These are phyloP conservation scores for Agapornis canus DNA, from an alignment of 2,797 vertebrate genomes.

Conservation along the genomic window DNA sequence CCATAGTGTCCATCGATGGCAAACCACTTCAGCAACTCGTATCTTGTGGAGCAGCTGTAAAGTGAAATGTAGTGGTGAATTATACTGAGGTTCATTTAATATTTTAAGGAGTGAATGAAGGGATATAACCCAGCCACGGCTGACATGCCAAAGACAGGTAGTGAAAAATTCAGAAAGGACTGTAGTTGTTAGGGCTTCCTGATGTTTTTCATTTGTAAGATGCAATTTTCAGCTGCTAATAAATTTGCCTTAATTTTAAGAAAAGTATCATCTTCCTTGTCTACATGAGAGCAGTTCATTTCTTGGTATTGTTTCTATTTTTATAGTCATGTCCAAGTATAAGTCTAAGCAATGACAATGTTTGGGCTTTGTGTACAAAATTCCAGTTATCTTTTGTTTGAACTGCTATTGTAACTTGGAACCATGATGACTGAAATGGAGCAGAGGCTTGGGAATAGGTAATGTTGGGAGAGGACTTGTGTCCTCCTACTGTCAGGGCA, in stretches of 20 bases:
- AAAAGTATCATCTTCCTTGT: not conserved
- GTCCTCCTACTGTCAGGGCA: not conserved
- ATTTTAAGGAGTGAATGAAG: not conserved
- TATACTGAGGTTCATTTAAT: not conserved
- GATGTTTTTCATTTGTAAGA: not conserved
- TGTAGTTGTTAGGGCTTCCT: not conserved
- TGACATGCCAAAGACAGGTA: not conserved
- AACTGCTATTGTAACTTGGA: not conserved
- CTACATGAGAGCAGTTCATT: not conserved
- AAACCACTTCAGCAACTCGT: slow-evolving; percentile 84
- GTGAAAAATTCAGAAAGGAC: not conserved
- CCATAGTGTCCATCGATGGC: slow-evolving; percentile 83
- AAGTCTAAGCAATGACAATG: not conserved
- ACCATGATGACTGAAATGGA: not conserved
- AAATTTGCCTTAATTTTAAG: not conserved
- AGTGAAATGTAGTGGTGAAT: not conserved
- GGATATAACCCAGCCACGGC: not conserved
- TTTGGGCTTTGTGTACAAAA: not conserved
- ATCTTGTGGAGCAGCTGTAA: slow-evolving; percentile 82
- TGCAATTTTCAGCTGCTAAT: not conserved
- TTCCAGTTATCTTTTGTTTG: not conserved
- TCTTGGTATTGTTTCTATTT: not conserved
- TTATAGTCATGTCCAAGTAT: not conserved
- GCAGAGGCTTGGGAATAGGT: not conserved
- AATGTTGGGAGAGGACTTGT: not conserved